A percentile compares a stretch with the other conserved stretches of the same genome.
phyloP scores from a whole-genome alignment of 2,888 invertebrate genomes.

The Sarcophaga rosellei region DNA sequence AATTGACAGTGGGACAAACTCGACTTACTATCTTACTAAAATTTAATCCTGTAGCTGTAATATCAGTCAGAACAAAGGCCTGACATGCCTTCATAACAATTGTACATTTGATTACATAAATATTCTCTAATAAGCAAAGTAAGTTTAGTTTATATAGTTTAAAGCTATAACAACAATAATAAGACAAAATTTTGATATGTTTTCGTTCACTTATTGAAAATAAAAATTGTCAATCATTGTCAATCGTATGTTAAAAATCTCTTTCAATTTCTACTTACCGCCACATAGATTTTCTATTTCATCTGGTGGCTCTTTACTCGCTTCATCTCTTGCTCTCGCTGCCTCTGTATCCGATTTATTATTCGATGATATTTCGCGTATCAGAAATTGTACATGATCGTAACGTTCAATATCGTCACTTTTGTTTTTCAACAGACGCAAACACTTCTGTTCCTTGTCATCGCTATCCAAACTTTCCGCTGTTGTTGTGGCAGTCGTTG shows the following conservation, averaged over 20 bases:
- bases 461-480: conserved; percentile 74
- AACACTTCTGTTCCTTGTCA: conserved; percentile 77
- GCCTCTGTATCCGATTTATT: conserved; percentile 84
- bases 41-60: no score
- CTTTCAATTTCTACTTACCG: conserved; percentile 72
- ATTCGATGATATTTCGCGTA: conserved; percentile 88
- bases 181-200: no score
- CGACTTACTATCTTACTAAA: no score
- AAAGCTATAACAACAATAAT: no score
- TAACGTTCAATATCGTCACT: conserved; percentile 83
- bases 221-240: neutral
- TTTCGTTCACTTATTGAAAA: no score
- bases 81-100: no score
- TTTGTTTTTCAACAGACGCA: conserved; percentile 80
- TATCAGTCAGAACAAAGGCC: no score
- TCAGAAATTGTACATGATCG: conserved; percentile 96
- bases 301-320: conserved; percentile 77
- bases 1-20: no score
- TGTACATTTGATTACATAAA: no score
- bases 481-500: conserved; percentile 60
- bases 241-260: neutral
- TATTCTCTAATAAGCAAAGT: no score
- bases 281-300: conserved; percentile 80
- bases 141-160: no score
- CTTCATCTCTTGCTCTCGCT: conserved; percentile 80